Conservation (phyloP, 2,797 vertebrate genomes). For the Borostomias antarcticus region DNA sequence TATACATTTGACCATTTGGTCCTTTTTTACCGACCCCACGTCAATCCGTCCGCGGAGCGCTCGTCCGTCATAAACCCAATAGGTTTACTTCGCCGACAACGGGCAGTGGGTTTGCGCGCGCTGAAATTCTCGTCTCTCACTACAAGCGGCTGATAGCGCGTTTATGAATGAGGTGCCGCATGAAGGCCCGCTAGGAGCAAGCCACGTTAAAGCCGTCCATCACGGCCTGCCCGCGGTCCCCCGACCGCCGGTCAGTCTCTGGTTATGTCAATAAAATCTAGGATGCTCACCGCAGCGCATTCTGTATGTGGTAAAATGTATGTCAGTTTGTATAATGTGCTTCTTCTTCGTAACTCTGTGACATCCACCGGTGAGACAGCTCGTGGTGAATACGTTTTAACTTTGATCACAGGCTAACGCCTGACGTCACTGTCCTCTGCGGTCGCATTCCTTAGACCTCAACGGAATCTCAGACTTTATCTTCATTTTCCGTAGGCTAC, state of each 20-base stretch:
- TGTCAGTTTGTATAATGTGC: constrained; percentile 54
- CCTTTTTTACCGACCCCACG: background rate
- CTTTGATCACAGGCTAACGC: background rate
- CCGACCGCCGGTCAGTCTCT: constrained; percentile 46
- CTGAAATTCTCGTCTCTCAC: constrained; percentile 59
- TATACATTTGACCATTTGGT: background rate
- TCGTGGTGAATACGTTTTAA: constrained; percentile 26
- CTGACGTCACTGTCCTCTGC: background rate
- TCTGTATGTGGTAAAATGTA: constrained; percentile 16
- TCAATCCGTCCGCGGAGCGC: background rate
- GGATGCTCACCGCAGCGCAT: constrained; percentile 23
- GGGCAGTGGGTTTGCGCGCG: constrained; percentile 43
- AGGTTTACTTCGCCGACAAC: constrained; percentile 35
- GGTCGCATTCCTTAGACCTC: background rate
- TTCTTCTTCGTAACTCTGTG: constrained; percentile 34
- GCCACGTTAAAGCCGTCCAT: constrained; percentile 57
- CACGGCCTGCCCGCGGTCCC: constrained; percentile 30
- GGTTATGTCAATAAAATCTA: constrained; percentile 63
- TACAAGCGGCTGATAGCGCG: constrained; percentile 55
- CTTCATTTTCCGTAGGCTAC: background rate
- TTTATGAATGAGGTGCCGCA: constrained; percentile 73
- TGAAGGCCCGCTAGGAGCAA: constrained; percentile 52
- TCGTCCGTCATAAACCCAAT: constrained; percentile 18
- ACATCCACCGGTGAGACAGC: background rate
- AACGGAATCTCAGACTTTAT: background rate